Base-by-base conservation (phyloP, 2,888 invertebrate species). In the Plebejus melissa region DNA sequence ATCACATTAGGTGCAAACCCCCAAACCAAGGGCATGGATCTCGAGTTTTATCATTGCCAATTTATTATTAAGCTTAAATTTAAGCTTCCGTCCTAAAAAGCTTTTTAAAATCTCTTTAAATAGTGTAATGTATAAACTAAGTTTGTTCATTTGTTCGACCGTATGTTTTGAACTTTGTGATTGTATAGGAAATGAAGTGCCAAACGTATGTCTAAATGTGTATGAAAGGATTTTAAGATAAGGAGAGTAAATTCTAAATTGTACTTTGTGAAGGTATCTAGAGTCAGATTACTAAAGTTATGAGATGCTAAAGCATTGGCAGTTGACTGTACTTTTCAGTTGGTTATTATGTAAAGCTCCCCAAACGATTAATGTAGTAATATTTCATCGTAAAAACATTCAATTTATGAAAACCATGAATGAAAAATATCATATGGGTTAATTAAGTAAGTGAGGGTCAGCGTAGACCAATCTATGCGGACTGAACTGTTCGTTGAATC, bases 61-160 rank as follows among this genome's bases (percentile, higher is more conserved):
- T 74, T 72, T 72, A 72, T 72, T 50, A 32, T 72, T 72, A 72
- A 77, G 72, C 76, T 77, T 79, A 78, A 83, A 77, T 80, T 84
- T 84, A 81, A 77, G 83, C 85, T 84, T 86, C 86, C 87, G 85
- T 88, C 88, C 86, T 87, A 74, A 78, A 79, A 78, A 78, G 79
- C 80, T 80, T 80, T 79, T 79, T 77, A 71, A 77, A 77, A 71
- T 74, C 74, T 69, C 41, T 77, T 74, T 75, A 76, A 74, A 78
- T 72, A 72, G 54, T 72, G 72, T 72, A 72, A 54, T 70, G 58
- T 72, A 76, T 75, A 75, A 46, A 74, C 74, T 75, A 74, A 69
- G 28, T 60, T 77, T 69, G 54, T 70, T 75, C 70, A 57, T 60
- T 58, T 76, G 69, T 74, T 74, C 69, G 54, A 75, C 72, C 54